These are phyloP conservation scores for Andrena cerasifolii DNA, from an alignment of 1,140 invertebrate species.

Conservation along the genomic window DNA sequence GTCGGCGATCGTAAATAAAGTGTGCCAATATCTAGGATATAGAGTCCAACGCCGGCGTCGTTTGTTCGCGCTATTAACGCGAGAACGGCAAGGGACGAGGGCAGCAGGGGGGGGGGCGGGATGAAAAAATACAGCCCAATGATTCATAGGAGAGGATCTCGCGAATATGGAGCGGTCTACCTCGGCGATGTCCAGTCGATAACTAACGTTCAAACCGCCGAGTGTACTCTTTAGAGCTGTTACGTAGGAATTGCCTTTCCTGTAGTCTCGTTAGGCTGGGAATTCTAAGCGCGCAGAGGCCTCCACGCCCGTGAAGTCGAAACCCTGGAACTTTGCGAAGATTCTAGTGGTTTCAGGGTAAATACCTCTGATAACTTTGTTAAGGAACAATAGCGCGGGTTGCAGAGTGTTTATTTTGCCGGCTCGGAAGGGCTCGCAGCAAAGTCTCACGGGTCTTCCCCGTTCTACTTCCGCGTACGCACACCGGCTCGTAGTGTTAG, in stretches of 20 bases:
- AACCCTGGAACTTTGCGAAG: neutral
- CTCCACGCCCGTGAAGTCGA: too few relatives aligned
- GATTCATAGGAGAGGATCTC: conserved; percentile 41
- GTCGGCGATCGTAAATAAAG: conserved; percentile 61
- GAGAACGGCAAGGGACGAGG: too few relatives aligned
- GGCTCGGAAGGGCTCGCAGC: too few relatives aligned
- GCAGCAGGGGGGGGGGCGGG: neutral
- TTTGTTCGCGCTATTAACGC: conserved; percentile 8
- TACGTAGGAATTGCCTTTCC: too few relatives aligned
- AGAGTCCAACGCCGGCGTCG: conserved; percentile 35
- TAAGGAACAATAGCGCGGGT: too few relatives aligned
- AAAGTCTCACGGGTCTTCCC: neutral
- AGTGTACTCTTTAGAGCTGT: too few relatives aligned
- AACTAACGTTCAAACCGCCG: too few relatives aligned
- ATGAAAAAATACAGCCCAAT: neutral
- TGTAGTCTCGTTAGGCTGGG: too few relatives aligned
- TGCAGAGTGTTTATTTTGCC: neutral
- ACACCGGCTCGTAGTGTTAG: neutral
- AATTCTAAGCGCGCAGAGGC: too few relatives aligned
- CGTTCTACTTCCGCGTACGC: conserved; percentile 25
- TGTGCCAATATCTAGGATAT: conserved; percentile 63
- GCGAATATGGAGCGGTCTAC: conserved; percentile 13
- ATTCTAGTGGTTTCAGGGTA: neutral
- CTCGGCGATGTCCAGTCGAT: neutral
- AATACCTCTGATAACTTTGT: too few relatives aligned